These are phyloP conservation scores for Eupristina koningsbergeri DNA, from an alignment of 1,140 invertebrate species.

Conservation along the genomic window DNA sequence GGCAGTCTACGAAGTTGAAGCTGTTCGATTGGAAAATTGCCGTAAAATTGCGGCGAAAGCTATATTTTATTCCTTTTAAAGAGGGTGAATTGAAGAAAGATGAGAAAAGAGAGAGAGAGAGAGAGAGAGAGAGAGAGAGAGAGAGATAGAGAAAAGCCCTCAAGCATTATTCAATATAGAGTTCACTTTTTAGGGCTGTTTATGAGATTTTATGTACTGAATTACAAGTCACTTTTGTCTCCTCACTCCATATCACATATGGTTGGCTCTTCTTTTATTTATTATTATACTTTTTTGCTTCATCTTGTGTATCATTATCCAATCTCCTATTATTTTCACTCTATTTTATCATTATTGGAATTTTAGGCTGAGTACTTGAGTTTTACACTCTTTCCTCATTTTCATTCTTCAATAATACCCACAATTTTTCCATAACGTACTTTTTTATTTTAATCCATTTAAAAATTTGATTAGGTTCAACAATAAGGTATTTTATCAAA, in stretches of 20 bases:
- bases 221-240: not conserved
- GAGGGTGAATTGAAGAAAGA: constrained; percentile 7
- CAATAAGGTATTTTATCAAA: too few species aligned
- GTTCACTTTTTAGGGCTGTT: constrained; percentile 58
- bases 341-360: too few species aligned
- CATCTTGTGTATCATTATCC: not conserved
- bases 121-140: too few species aligned
- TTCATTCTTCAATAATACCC: too few species aligned
- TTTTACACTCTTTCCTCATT: too few species aligned
- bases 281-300: not conserved
- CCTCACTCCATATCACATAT: too few species aligned
- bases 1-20: constrained; percentile 28
- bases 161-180: constrained; percentile 9
- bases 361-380: too few species aligned
- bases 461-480: too few species aligned
- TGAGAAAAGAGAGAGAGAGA: too few species aligned
- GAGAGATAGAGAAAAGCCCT: constrained; percentile 25
- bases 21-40: constrained; percentile 70
- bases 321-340: not conserved
- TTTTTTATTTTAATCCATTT: too few species aligned
- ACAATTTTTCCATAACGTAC: too few species aligned
- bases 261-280: not conserved
- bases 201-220: constrained; percentile 65
- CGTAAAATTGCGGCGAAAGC: constrained; percentile 72
- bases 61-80: constrained; percentile 71